These are phyloP conservation scores for Catagonus wagneri DNA, from an alignment of 2,113 vertebrate species.

Conservation along the genomic window DNA sequence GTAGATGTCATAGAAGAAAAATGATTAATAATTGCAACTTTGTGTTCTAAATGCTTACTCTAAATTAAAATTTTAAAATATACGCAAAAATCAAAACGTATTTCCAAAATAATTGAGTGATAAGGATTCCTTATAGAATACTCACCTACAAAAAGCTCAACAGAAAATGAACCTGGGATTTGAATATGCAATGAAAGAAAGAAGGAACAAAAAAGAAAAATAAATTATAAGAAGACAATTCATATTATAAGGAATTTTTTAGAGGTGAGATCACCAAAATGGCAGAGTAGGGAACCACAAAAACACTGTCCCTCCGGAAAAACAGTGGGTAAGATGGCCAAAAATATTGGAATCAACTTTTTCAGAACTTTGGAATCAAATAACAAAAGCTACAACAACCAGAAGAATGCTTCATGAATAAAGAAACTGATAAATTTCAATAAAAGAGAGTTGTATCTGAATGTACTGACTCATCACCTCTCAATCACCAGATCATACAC, in stretches of 20 bases:
- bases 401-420: background rate
- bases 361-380: background rate
- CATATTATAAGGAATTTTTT: background rate
- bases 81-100: background rate
- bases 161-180: background rate
- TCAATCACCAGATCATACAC: background rate
- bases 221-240: background rate
- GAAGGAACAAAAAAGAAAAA: background rate
- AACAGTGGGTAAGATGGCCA: background rate
- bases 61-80: background rate
- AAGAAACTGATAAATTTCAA: background rate
- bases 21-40: background rate
- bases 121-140: background rate
- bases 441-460: background rate
- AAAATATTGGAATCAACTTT: background rate
- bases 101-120: background rate
- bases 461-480: background rate
- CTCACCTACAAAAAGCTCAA: background rate
- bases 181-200: background rate
- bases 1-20: background rate
- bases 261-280: background rate
- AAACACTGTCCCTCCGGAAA: background rate
- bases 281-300: background rate
- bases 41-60: background rate
- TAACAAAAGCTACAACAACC: background rate